Percentiles rank a stretch among this genome's conserved stretches.
Conservation (phyloP, 1,140 invertebrate species). For the Agraylea sexmaculata region DNA sequence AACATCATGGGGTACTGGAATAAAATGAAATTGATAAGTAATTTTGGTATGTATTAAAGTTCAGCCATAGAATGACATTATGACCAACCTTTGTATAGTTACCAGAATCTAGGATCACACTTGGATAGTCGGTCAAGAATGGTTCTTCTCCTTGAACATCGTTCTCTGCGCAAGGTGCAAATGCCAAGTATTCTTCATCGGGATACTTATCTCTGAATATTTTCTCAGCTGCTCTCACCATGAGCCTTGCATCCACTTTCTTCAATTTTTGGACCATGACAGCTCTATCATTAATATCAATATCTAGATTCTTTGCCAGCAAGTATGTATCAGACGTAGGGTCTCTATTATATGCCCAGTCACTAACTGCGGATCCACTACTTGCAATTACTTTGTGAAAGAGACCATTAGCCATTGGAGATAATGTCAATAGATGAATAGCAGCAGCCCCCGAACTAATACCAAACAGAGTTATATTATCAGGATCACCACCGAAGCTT, state of each 20-base stretch:
- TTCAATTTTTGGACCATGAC: constrained; percentile 30
- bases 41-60: constrained; percentile 16
- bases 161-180: constrained; percentile 33
- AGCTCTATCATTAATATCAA: constrained; percentile 26
- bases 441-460: constrained; percentile 37
- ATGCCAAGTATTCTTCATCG: constrained; percentile 27
- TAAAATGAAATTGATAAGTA: constrained; percentile 4
- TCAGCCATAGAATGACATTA: constrained; percentile 30
- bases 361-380: constrained; percentile 54
- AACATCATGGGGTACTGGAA: constrained; percentile 6
- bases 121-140: constrained; percentile 27
- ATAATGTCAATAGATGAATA: constrained; percentile 31
- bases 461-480: constrained; percentile 35
- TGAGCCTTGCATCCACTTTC: constrained; percentile 24
- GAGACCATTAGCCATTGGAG: constrained; percentile 28
- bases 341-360: constrained; percentile 43
- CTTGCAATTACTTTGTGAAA: constrained; percentile 42
- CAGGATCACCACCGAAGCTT: constrained; percentile 35
- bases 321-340: constrained; percentile 29
- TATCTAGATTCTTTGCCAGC: constrained; percentile 30
- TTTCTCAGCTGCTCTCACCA: constrained; percentile 22
- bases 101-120: constrained; percentile 26
- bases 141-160: constrained; percentile 26
- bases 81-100: constrained; percentile 34
- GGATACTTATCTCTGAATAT: constrained; percentile 7